A percentile compares a stretch with the other conserved stretches of the same genome.
Conservation (phyloP, 2,113 vertebrate genomes). For the Actinemys pallida region DNA sequence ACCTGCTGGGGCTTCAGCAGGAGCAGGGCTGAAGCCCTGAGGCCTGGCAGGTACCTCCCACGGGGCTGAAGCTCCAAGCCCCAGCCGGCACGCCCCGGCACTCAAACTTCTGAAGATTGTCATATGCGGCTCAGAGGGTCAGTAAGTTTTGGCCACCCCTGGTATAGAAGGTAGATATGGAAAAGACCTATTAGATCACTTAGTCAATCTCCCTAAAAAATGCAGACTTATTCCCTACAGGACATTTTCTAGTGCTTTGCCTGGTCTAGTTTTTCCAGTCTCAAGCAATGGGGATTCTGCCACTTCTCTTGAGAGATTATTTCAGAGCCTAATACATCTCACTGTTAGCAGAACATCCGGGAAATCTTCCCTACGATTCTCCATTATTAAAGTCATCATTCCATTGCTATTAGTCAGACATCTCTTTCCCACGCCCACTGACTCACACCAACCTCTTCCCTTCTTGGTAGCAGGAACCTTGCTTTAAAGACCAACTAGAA, state of each 20-base stretch:
- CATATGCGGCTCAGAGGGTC: too few relatives aligned
- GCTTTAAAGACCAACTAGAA: not conserved
- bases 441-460: not conserved
- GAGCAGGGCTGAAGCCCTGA: too few relatives aligned
- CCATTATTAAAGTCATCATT: rapidly evolving
- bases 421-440: not conserved
- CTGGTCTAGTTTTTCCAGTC: not conserved
- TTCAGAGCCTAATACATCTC: not conserved
- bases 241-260: not conserved
- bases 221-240: not conserved
- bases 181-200: not conserved
- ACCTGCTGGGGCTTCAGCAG: too few relatives aligned
- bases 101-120: too few relatives aligned
- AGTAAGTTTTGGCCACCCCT: too few relatives aligned
- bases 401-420: not conserved
- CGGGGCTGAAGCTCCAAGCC: too few relatives aligned
- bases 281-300: not conserved
- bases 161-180: not conserved
- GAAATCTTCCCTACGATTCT: not conserved
- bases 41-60: too few relatives aligned
- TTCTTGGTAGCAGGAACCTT: not conserved
- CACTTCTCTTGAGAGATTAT: not conserved
- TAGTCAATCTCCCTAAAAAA: slow-evolving; percentile 13
- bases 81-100: too few relatives aligned
- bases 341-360: not conserved